Evolutionary conservation across 2,888 invertebrate genomes (phyloP), one percentile per base, ranked within the genome.

Genomic region (Philereme vetulata): DNA sequence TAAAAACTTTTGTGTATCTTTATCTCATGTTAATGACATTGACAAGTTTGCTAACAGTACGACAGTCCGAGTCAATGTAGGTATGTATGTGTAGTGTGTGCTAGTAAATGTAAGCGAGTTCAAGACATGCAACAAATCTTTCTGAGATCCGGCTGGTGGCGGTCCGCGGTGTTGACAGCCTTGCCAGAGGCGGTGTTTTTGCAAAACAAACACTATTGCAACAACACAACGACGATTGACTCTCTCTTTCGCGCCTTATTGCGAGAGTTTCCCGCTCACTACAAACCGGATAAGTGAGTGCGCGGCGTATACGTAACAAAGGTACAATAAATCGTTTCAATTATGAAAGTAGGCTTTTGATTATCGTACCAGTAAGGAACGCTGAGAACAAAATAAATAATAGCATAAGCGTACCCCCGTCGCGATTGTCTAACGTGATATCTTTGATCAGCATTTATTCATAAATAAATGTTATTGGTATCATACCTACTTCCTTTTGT

Each of bases 151-250:
- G 79, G 73, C 75, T 73, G 65, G 11, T 64, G 72, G 61, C 65
- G 71, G 47, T 78, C 79, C 74, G 61, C 65, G 71, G 47, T 78
- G 79, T 75, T 79, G 80, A 75, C 84, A 86, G 82, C 87, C 88
- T 89, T 87, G 89, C 86, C 82, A 68, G 80, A 72, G 84, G 88
- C 87, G 75, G 66, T 77, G 82, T 85, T 85, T 86, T 84, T 85
- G 86, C 88, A 85, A 88, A 87, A 85, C 85, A 84, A 80, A 81
- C 75, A 76, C 62, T 75, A 76, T 89, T 88, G 82, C 88, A 80
- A 82, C 82, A 85, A 77, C 77, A 66, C 75, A 71, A 68, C 73
- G 75, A 67, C 68, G 71, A 72, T 74, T 73, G 70, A 78, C 84
- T 86, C 83, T 83, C 82, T 81, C 81, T 82, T 81, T 82, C 74